A percentile compares a stretch with the other conserved stretches of the same genome.
phyloP scores from a whole-genome alignment of 2,113 vertebrate species.

The Empidonax traillii region DNA sequence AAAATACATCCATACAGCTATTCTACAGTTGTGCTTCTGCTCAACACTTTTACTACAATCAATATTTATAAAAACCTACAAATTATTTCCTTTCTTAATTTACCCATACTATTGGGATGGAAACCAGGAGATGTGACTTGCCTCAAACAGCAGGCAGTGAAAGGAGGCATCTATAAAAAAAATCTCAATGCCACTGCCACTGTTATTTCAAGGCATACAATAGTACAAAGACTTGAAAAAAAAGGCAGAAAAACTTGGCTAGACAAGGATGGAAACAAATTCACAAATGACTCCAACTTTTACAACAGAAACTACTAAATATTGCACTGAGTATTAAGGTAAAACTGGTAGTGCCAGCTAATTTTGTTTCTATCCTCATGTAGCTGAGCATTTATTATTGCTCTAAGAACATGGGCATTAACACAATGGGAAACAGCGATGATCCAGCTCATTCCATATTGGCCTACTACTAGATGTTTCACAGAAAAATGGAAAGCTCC shows the following conservation, averaged over 20 bases:
- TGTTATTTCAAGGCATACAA: neutral
- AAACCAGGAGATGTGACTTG: neutral
- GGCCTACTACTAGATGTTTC: neutral
- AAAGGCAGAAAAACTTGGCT: neutral
- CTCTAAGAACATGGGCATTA: neutral
- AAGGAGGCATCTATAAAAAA: neutral
- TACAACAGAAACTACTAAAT: neutral
- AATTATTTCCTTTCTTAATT: neutral
- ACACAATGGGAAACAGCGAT: neutral
- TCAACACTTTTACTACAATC: neutral
- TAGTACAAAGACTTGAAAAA: neutral
- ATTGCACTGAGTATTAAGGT: neutral
- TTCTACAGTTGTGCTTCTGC: neutral
- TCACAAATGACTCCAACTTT: neutral
- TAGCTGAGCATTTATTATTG: neutral
- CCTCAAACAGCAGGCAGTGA: neutral
- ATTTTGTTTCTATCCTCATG: neutral
- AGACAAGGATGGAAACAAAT: neutral
- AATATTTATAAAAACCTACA: neutral
- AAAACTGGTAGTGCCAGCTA: neutral
- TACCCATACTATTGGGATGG: neutral
- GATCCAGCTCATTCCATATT: neutral
- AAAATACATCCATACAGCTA: neutral
- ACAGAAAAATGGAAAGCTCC: neutral
- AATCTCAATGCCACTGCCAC: neutral